phyloP scores from a whole-genome alignment of 2,797 vertebrate species.

The Eurystomus glaucurus region DNA sequence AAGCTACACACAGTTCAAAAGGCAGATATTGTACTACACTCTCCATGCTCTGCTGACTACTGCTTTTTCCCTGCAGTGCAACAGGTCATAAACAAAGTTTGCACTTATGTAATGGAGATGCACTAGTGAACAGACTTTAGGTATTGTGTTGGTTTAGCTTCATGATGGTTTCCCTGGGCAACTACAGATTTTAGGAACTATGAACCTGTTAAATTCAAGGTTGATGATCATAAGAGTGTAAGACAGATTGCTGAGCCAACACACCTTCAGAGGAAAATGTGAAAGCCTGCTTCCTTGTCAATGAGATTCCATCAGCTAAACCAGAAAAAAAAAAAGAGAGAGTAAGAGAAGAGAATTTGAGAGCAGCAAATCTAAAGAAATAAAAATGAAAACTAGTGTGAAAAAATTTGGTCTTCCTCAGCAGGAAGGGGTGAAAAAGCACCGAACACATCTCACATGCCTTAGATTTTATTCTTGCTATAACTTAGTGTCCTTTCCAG shows the following conservation, averaged over 20 bases:
- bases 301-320: not conserved
- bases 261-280: not conserved
- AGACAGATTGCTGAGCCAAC: conserved; percentile 1
- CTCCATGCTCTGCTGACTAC: not conserved
- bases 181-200: not conserved
- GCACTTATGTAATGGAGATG: not conserved
- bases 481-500: not conserved
- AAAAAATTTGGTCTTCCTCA: not conserved
- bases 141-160: not conserved
- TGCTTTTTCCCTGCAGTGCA: not conserved
- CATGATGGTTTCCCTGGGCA: not conserved
- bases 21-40: not conserved
- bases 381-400: not conserved
- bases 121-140: not conserved
- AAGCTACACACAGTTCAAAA: not conserved
- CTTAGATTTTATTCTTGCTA: not conserved
- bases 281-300: not conserved
- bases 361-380: not conserved
- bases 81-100: not conserved
- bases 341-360: not conserved
- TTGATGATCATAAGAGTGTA: not conserved
- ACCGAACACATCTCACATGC: rapidly evolving
- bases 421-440: not conserved
- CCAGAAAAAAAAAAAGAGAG: not conserved
- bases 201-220: not conserved